Conservation (phyloP, 2,888 invertebrate species). For the Anaspis maculata region DNA sequence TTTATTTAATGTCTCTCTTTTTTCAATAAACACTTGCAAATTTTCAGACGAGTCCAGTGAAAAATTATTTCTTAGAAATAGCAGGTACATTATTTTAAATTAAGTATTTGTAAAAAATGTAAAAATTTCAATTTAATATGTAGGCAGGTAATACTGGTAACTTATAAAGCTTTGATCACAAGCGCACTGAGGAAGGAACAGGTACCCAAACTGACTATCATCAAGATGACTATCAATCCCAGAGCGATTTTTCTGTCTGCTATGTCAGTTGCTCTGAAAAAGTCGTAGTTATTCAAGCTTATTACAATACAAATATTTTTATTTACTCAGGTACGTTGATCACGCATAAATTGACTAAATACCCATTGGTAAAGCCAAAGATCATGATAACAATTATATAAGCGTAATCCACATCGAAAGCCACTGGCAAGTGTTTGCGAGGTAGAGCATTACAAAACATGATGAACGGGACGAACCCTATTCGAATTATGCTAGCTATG, state of each 20-base stretch:
- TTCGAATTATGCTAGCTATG: background rate
- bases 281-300: slow-evolving; percentile 1
- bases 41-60: too few species aligned
- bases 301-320: background rate
- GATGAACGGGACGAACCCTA: slow-evolving; percentile 7
- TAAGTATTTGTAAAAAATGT: too few species aligned
- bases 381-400: slow-evolving; percentile 9
- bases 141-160: too few species aligned
- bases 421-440: slow-evolving; percentile 6
- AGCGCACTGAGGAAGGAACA: slow-evolving; percentile 2
- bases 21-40: too few species aligned
- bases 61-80: too few species aligned
- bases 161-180: too few species aligned
- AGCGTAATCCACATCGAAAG: slow-evolving; percentile 6
- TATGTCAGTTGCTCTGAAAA: background rate
- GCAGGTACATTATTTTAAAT: too few species aligned
- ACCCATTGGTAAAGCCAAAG: slow-evolving; percentile 8
- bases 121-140: too few species aligned
- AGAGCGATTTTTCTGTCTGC: slow-evolving; percentile 2
- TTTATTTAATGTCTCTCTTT: too few species aligned
- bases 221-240: slow-evolving; percentile 1
- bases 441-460: slow-evolving; percentile 11
- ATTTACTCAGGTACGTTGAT: slow-evolving; percentile 6
- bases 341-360: slow-evolving; percentile 6
- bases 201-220: slow-evolving; percentile 1